A percentile compares a stretch with the other conserved stretches of the same genome.
phyloP scores from a whole-genome alignment of 92 coral and sea anemone genomes.

The Porites cylindrica region DNA sequence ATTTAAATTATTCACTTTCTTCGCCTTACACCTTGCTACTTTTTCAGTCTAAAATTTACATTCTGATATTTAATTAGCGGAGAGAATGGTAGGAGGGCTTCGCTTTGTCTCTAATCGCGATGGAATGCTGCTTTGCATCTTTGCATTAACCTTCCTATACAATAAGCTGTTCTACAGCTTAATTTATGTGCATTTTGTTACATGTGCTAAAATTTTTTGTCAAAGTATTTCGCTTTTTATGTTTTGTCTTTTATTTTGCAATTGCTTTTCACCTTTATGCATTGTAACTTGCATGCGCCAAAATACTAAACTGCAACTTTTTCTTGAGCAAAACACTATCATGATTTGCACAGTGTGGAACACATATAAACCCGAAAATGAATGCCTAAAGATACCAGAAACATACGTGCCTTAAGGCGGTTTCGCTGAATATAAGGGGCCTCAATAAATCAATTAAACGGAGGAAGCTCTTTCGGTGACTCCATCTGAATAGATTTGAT shows the following conservation, averaged over 20 bases:
- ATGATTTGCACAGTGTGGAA: constrained; percentile 2
- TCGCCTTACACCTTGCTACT: neutral
- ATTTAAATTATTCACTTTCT: neutral
- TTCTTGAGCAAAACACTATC: neutral
- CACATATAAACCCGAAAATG: neutral
- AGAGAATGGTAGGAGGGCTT: neutral
- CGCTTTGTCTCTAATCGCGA: neutral
- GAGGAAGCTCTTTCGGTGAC: no score
- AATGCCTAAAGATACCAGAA: neutral
- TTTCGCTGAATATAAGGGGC: neutral
- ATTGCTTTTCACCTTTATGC: neutral
- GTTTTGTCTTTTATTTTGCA: neutral
- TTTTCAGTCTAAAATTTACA: no score
- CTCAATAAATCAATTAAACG: no score
- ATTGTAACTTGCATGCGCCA: neutral
- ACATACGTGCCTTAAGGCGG: neutral
- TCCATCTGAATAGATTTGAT: no score
- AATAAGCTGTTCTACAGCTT: no score
- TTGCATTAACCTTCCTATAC: no score
- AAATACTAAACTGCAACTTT: neutral
- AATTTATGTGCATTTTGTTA: no score
- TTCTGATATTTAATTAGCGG: no score
- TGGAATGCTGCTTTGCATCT: neutral
- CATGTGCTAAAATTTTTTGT: no score
- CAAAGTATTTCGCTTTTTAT: neutral